A percentile compares a stretch with the other conserved stretches of the same genome.
Conservation (phyloP, 2,888 invertebrate species). For the Acheta domesticus region DNA sequence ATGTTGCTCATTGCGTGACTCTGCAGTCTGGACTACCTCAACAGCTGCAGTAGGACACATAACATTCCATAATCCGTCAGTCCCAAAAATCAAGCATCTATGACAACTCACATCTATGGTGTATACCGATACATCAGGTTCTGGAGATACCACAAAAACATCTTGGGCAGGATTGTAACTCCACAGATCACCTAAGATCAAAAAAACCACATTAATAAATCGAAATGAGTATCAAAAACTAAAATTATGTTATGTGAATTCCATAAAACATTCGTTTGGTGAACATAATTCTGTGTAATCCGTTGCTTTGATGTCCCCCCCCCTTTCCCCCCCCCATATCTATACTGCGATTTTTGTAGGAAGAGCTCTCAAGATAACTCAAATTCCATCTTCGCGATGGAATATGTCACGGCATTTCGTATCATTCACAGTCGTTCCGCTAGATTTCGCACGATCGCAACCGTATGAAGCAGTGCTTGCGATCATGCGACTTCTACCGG, state of each 20-base stretch:
- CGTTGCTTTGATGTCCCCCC: background rate
- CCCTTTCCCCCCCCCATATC: no score
- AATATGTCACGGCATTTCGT: no score
- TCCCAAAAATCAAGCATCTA: conserved; percentile 88
- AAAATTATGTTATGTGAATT: background rate
- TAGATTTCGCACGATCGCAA: no score
- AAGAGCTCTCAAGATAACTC: no score
- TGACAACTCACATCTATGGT: conserved; percentile 70
- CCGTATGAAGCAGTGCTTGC: no score
- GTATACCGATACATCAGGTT: conserved; percentile 88
- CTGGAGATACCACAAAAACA: conserved; percentile 95
- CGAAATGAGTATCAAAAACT: background rate
- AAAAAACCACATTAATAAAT: no score
- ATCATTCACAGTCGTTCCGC: no score
- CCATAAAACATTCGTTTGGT: no score
- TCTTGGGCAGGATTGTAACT: conserved; percentile 89
- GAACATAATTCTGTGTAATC: no score
- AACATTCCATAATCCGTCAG: conserved; percentile 97
- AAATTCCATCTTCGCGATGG: no score
- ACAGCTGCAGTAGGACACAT: conserved; percentile 80
- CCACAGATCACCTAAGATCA: conserved; percentile 80
- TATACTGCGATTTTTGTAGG: no score
- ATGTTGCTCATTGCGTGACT: conserved; percentile 70
- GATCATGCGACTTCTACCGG: no score
- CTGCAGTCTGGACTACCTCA: conserved; percentile 67